Base-by-base conservation (phyloP, 1,140 invertebrate species). In the Drosophila trapezifrons region DNA sequence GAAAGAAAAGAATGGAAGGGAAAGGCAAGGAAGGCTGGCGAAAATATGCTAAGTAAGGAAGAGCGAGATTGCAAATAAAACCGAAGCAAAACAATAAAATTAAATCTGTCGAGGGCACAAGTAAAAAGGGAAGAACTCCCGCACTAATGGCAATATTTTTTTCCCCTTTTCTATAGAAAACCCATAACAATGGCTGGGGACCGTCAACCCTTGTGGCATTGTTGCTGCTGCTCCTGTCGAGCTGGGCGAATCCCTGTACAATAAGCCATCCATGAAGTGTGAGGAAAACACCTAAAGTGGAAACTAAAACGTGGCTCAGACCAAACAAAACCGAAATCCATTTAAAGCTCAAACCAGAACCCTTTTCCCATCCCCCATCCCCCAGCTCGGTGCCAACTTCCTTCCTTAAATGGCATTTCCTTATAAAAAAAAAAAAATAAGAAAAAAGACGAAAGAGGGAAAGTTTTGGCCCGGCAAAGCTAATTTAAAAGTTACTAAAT, bases 401-500 rank as follows among this genome's bases (percentile, higher is more conserved):
- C 76, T 56, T 72, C 22, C 76, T 66, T 71, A 83, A 87, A 87
- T 83, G 63, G 72, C 67, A 89, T 89, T 87, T 80, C 55, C 76
- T 70, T 57, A 80, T 58, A 64, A 43, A 43, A 60, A 49, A 25
- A 71, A 54, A 63, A 45, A 27, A 49, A 29, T 45, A 38, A 47
- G 18, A 58, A 56, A 40, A 43, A 25, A 57, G 38, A 38, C 27
- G 40, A 55, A 49, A 27, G 52, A 35, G 52, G 76, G 46, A 80
- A 73, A 78, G 57, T 81, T 78, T 75, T 57, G 22, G 45, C 77
- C 64, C 35, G 69, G 63, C 63, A 87, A 79, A 87, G 83, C 76
- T 87, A 87, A 87, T 87, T 87, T 87, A 87, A 87, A 87, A 87
- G 84, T 87, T 89, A 89, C 79, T 76, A 87, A 87, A 87, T 79